These are phyloP conservation scores for Abrostola tripartita DNA, from an alignment of 2,888 invertebrate genomes.

Conservation along the genomic window DNA sequence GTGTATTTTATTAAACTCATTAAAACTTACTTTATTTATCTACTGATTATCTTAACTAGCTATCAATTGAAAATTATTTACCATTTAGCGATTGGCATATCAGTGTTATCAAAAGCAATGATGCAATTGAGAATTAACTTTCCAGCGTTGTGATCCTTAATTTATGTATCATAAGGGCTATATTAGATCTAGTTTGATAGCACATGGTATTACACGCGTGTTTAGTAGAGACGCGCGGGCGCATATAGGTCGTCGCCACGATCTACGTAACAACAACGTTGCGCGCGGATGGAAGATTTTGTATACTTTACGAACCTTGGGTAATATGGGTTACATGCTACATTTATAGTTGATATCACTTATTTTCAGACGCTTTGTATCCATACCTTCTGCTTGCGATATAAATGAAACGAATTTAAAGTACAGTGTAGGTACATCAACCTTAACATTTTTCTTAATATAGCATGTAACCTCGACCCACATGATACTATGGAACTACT, in stretches of 20 bases:
- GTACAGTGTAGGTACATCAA: not conserved
- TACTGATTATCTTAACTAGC: slow-evolving; percentile 14
- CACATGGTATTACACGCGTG: slow-evolving; percentile 50
- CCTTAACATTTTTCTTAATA: not conserved
- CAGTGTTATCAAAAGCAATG: slow-evolving; percentile 29
- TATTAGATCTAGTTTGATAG: slow-evolving; percentile 22
- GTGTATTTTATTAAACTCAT: no score
- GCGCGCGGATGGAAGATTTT: slow-evolving; percentile 43
- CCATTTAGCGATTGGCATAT: slow-evolving; percentile 30
- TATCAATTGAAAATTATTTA: slow-evolving; percentile 22
- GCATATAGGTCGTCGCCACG: slow-evolving; percentile 65
- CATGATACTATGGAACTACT: not conserved
- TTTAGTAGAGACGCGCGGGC: slow-evolving; percentile 49
- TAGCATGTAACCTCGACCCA: not conserved
- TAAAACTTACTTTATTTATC: not conserved
- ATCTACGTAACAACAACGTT: slow-evolving; percentile 29
- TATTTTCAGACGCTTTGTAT: slow-evolving; percentile 2
- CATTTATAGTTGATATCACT: slow-evolving; percentile 6
- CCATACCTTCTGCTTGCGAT: not conserved
- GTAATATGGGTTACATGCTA: slow-evolving; percentile 4
- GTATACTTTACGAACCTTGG: slow-evolving; percentile 28
- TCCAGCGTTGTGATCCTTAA: slow-evolving; percentile 21
- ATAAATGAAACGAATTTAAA: not conserved
- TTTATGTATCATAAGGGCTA: slow-evolving; percentile 21
- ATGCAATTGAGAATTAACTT: slow-evolving; percentile 23